Conservation (phyloP, 2,113 vertebrate species). For the Cynocephalus volans region DNA sequence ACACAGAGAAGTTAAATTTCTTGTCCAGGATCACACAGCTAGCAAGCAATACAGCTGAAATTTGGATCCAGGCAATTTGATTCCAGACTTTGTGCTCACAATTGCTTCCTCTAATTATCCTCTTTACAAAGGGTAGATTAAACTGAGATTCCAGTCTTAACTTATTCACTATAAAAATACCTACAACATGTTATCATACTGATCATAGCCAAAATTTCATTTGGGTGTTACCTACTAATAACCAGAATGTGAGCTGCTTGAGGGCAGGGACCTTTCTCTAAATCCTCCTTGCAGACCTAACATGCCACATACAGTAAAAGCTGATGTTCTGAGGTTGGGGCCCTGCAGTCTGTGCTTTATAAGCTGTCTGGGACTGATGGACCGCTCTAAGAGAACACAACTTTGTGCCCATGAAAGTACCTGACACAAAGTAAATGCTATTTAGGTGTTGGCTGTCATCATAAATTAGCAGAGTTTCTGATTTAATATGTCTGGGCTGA, state of each 20-base stretch:
- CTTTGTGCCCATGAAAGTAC: not conserved
- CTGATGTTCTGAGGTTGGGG: not conserved
- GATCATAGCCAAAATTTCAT: not conserved
- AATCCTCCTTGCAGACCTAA: not conserved
- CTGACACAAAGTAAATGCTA: not conserved
- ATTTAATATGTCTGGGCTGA: no score
- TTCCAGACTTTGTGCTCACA: constrained; percentile 8
- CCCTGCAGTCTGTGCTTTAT: not conserved
- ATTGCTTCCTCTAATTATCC: not conserved
- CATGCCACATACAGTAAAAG: not conserved
- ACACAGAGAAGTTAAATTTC: not conserved
- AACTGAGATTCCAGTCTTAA: not conserved
- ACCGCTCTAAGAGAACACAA: not conserved
- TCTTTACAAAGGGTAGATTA: not conserved
- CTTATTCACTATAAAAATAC: not conserved
- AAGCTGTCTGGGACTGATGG: not conserved
- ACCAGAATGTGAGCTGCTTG: not conserved
- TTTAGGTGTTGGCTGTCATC: not conserved
- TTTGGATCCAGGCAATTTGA: constrained; percentile 4
- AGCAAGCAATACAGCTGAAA: not conserved
- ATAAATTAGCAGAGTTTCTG: not conserved
- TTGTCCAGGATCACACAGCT: not conserved
- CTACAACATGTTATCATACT: not conserved
- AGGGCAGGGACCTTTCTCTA: not conserved
- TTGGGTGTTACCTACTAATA: not conserved